Conservation (phyloP, 2,888 invertebrate genomes). For the Helleia helle region DNA sequence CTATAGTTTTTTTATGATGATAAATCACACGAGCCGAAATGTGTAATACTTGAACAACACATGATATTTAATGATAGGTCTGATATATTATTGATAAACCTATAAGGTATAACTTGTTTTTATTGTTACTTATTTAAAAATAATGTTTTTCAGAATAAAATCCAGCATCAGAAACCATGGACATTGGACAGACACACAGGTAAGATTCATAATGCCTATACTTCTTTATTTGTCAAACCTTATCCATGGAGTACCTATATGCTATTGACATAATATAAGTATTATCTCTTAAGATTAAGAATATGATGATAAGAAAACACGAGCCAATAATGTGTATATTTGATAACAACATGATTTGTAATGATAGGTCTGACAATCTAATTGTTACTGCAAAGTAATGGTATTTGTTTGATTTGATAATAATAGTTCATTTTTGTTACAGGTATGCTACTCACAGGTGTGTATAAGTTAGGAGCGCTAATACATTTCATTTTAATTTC, state of each 20-base stretch:
- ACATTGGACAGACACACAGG: no score
- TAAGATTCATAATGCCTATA: no score
- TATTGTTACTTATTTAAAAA: background rate
- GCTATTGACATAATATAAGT: no score
- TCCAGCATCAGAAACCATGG: no score
- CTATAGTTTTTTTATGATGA: slow-evolving; percentile 6
- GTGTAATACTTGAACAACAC: slow-evolving; percentile 13
- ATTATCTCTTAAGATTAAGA: background rate
- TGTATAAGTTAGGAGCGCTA: no score
- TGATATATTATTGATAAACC: no score
- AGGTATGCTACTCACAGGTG: no score
- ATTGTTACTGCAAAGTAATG: background rate
- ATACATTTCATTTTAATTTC: no score
- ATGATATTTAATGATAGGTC: slow-evolving; percentile 15
- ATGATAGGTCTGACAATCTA: slow-evolving; percentile 13
- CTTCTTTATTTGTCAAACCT: background rate
- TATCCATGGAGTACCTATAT: background rate
- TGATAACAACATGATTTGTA: slow-evolving; percentile 46
- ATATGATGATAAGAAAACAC: slow-evolving; percentile 49
- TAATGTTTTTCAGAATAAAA: background rate
- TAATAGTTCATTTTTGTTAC: background rate
- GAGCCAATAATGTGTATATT: slow-evolving; percentile 52
- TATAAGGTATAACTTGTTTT: background rate
- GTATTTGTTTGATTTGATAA: background rate
- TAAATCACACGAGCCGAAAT: slow-evolving; percentile 14